Conservation (phyloP, 2,797 vertebrate genomes). For the Gymnocypris eckloni region DNA sequence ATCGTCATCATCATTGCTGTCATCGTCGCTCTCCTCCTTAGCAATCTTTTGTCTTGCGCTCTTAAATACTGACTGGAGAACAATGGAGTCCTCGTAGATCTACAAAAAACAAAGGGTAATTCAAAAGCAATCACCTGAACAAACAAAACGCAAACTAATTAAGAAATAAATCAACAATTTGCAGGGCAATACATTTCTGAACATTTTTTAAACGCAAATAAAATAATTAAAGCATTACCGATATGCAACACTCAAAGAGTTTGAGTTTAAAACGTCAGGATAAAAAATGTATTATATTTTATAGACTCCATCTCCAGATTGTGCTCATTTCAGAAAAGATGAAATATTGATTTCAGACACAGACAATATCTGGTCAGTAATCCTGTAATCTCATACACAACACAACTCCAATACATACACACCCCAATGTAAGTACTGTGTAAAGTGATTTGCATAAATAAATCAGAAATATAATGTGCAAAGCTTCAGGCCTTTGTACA, state of each 20-base stretch:
- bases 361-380: slow-evolving; percentile 28
- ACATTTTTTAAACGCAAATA: neutral
- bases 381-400: slow-evolving; percentile 17
- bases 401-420: neutral
- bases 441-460: neutral
- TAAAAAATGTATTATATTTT: neutral
- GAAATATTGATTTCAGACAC: slow-evolving; percentile 49
- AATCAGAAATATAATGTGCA: neutral
- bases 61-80: slow-evolving; percentile 97
- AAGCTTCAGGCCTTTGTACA: neutral
- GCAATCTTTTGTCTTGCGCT: slow-evolving; percentile 97
- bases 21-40: slow-evolving; percentile 96
- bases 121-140: neutral
- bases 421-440: neutral
- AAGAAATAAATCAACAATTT: neutral
- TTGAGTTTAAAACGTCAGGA: neutral
- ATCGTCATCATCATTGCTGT: slow-evolving; percentile 91
- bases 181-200: neutral
- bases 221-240: neutral
- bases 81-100: slow-evolving; percentile 98
- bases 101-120: slow-evolving; percentile 61
- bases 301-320: slow-evolving; percentile 30
- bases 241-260: neutral
- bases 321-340: slow-evolving; percentile 39
- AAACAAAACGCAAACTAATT: neutral